A percentile compares a stretch with the other conserved stretches of the same genome.
phyloP scores from a whole-genome alignment of 2,113 vertebrate species.

The Ameiurus melas region DNA sequence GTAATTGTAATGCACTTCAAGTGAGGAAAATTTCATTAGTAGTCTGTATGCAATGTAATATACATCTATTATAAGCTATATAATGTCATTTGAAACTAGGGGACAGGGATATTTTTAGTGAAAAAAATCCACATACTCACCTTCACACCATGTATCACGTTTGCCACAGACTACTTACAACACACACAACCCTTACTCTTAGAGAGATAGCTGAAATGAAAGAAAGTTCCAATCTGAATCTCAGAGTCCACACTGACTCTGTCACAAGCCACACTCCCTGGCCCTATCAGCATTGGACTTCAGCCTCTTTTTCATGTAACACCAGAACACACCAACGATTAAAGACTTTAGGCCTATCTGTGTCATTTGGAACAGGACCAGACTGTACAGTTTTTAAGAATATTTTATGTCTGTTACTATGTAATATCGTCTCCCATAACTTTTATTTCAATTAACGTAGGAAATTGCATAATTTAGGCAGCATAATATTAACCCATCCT shows the following conservation, averaged over 20 bases:
- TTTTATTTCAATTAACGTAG: background rate
- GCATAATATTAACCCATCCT: background rate
- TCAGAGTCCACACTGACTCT: slow-evolving; percentile 54
- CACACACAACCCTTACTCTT: background rate
- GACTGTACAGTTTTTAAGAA: background rate
- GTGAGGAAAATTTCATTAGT: background rate
- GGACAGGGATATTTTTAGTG: background rate
- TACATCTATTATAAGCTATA: background rate
- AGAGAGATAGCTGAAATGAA: slow-evolving; percentile 27
- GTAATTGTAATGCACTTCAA: background rate
- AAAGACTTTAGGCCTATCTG: slow-evolving; percentile 63
- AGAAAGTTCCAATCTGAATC: slow-evolving; percentile 61
- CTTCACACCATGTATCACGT: slow-evolving; percentile 18
- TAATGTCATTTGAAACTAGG: background rate
- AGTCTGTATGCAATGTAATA: background rate
- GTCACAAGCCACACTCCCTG: slow-evolving; percentile 31
- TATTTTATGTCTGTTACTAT: background rate
- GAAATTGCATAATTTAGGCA: background rate
- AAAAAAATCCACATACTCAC: slow-evolving; percentile 5
- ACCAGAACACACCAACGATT: slow-evolving; percentile 54
- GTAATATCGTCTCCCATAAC: background rate
- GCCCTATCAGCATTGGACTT: slow-evolving; percentile 69
- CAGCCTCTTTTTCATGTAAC: slow-evolving; percentile 62
- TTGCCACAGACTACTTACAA: background rate
- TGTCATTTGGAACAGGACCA: slow-evolving; percentile 55